Percentiles rank a stretch among this genome's conserved stretches.
Conservation (phyloP, 2,797 vertebrate genomes). For the Lacerta agilis region DNA sequence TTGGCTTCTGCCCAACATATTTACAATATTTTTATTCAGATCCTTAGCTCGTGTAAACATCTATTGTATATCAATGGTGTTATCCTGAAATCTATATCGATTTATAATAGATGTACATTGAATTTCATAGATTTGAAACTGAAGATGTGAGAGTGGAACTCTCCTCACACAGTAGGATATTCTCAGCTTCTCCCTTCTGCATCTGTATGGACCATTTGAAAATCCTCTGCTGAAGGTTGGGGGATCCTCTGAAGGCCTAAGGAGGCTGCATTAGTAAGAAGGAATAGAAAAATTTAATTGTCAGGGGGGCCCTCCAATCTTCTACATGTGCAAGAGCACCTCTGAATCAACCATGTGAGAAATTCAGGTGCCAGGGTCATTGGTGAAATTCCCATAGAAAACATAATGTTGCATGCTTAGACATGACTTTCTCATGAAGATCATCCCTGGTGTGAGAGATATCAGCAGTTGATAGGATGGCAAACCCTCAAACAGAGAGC, state of each 20-base stretch:
- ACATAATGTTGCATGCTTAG: background rate
- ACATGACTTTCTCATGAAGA: background rate
- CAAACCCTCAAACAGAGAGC: too few relatives aligned
- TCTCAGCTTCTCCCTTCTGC: background rate
- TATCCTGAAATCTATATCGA: background rate
- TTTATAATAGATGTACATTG: background rate
- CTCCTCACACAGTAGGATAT: background rate
- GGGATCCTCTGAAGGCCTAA: background rate
- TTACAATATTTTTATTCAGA: background rate
- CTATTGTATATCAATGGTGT: background rate
- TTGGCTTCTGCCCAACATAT: background rate
- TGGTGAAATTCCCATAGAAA: background rate
- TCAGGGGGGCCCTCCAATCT: background rate
- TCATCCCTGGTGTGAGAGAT: background rate
- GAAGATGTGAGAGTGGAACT: background rate
- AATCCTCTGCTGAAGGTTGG: background rate
- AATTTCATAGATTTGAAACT: background rate
- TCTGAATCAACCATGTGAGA: background rate
- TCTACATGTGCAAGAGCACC: too few relatives aligned
- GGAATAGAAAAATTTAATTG: background rate
- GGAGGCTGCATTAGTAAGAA: background rate
- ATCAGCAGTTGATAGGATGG: too few relatives aligned
- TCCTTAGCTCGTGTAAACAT: background rate
- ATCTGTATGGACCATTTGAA: background rate
- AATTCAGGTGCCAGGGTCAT: background rate